Evolutionary conservation across 2,888 invertebrate genomes (phyloP), one percentile per base, ranked within the genome.

Genomic region (Erebia aethiops): DNA sequence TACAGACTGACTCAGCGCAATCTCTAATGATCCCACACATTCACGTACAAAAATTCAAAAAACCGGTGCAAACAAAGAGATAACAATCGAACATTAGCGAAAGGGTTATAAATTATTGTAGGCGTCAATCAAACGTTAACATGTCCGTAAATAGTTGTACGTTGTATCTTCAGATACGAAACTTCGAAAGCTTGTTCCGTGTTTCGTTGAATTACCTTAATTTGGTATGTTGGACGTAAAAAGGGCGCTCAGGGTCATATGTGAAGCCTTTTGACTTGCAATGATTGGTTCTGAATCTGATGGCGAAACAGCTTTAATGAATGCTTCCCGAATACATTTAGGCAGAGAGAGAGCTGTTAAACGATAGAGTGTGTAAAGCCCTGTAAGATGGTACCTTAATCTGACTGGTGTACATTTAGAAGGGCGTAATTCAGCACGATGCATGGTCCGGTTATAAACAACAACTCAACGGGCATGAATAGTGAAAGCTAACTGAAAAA

Each of bases 41-140:
- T 74, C 74, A 70, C 65, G 74, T 73, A 77, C 78, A 79, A 74
- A 79, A 74, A 79, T 78, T 76, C 79, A 70, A 77, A 81, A 35
- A 79, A 81, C 78, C 78, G 79, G 76, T 81, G 84, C 85, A 86
- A 87, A 87, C 87, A 87, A 84, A 83, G 78, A 78, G 84, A 86
- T 87, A 84, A 86, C 83, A 85, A 87, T 84, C 87, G 72, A 74
- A 80, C 83, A 83, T 82, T 84, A 84, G 81, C 77, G 81, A 87
- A 87, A 85, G 81, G 82, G 79, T 80, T 79, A 81, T 74, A 82
- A 86, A 86, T 85, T 82, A 81, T 84, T 83, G 87, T 82, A 52
- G 52, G 79, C 81, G 86, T 90, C 91, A 87, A 89, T 90, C 91
- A 90, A 85, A 84, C 75, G 75, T 74, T 77, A n/a, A n/a, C n/a